Evolutionary conservation across 2,113 vertebrate species (phyloP), one percentile per base, ranked within the genome.

Genomic region (Solenodon paradoxus): DNA sequence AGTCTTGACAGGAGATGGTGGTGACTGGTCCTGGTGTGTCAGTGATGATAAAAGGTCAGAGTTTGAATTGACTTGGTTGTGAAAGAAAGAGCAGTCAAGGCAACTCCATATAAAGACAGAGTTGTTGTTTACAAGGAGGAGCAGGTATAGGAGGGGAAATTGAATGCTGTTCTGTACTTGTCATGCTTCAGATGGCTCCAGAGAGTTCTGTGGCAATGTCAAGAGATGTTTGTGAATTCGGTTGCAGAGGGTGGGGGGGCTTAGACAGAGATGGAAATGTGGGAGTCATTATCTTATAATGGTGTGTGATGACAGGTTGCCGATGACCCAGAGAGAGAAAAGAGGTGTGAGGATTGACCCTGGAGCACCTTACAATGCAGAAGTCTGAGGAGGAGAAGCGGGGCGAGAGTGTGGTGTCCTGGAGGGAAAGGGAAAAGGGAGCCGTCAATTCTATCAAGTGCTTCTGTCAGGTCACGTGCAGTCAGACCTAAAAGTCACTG

Each of bases 401-500:
- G 20, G 9, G 26, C 40, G 45, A 19, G 16, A 24, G 11, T 51
- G 42, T 10, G 10, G 5, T 28, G 9, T 38, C n/a, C 24, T 51
- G 12, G 64, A 61, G 49, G 32, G n/a, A 4, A 24, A 55, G 38
- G 40, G 28, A 7, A 4, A n/a, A 53, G 38, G 53, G 57, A n/a
- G 5, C 7, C 0, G 3, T 20, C 38, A 2, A 2, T 35, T 32
- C 24, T 15, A 6, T 26, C 28, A 2, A 4, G 13, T n/a, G 30
- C 35, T 57, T 13, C 49, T 35, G 19, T 15, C n/a, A 32, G 81
- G 40, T 49, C 47, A 38, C 32, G 5, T 20, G 1, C 35, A 16
- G 30, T 24, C 32, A 20, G 47, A 38, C 55, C 15, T 7, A 40
- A 66, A 57, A 57, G 20, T 28, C 32, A 9, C 10, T 42, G 30